phyloP scores from a whole-genome alignment of 2,888 invertebrate genomes.

The Cephus spinipes region DNA sequence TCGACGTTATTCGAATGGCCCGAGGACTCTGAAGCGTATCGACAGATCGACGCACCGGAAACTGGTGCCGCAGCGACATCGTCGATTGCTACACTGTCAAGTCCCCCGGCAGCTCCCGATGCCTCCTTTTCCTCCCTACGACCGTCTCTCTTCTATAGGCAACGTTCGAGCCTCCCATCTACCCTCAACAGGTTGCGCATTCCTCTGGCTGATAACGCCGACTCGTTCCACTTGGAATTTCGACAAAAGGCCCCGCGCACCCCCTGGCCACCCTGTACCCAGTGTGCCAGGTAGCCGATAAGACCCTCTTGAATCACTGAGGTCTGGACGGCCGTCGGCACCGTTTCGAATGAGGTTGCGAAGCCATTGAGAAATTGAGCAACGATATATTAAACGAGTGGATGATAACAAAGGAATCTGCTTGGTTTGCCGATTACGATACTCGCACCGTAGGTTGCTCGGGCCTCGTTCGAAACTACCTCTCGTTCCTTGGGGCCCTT shows the following conservation, averaged over 20 bases:
- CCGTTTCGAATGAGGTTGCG: neutral
- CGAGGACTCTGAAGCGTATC: conserved; percentile 44
- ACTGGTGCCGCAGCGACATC: conserved; percentile 22
- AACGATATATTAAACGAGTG: neutral
- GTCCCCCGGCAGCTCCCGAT: neutral
- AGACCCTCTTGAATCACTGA: neutral
- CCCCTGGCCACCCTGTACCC: neutral
- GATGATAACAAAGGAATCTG: neutral
- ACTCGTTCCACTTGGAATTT: conserved; percentile 29
- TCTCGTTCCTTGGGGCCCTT: neutral
- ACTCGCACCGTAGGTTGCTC: neutral
- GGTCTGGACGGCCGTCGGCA: neutral
- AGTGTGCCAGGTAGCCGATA: neutral
- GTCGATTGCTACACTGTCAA: conserved; percentile 1
- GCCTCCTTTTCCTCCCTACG: conserved; percentile 23
- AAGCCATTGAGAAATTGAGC: neutral
- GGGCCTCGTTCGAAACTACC: neutral
- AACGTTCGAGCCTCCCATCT: conserved; percentile 19
- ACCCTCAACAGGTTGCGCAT: conserved; percentile 62
- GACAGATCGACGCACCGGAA: conserved; percentile 54
- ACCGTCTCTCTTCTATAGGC: conserved; percentile 33
- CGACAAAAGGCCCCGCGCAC: neutral
- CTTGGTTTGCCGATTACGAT: neutral
- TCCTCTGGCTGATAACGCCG: conserved; percentile 49
- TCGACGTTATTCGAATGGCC: conserved; percentile 30